These are phyloP conservation scores for Stenotaenia linearis DNA, from an alignment of 2,888 invertebrate genomes.

Conservation along the genomic window DNA sequence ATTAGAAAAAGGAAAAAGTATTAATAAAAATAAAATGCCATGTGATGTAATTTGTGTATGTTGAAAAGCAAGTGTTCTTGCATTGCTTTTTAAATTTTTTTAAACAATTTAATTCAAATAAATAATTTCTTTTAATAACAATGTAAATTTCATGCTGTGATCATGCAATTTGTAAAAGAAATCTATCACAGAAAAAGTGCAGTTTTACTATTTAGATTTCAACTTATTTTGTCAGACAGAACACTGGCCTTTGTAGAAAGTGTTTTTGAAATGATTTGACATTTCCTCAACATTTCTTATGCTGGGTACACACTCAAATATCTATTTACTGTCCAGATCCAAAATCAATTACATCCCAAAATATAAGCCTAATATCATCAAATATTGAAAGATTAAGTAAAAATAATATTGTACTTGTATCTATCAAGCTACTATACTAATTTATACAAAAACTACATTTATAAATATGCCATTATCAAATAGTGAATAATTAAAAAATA, in stretches of 20 bases:
- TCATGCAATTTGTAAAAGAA: neutral
- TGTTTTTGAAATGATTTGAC: conserved; percentile 22
- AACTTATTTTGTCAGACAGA: conserved; percentile 20
- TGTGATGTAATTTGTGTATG: conserved; percentile 3
- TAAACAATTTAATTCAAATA: neutral
- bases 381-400: neutral
- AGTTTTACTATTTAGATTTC: conserved; percentile 5
- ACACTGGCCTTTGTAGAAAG: conserved; percentile 20
- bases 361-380: conserved; percentile 21
- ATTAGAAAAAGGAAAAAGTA: neutral
- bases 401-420: neutral
- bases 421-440: conserved; percentile 12
- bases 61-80: conserved; percentile 22
- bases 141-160: conserved; percentile 3
- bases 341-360: conserved; percentile 26
- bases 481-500: conserved; percentile 2
- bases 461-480: conserved; percentile 24
- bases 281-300: conserved; percentile 24
- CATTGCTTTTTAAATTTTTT: neutral
- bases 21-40: neutral
- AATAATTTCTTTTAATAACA: neutral
- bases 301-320: conserved; percentile 26
- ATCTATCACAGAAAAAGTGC: neutral
- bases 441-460: conserved; percentile 21
- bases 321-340: conserved; percentile 26